Evolutionary conservation across 2,888 invertebrate genomes (phyloP).

Genomic region (Archips xylosteana): DNA sequence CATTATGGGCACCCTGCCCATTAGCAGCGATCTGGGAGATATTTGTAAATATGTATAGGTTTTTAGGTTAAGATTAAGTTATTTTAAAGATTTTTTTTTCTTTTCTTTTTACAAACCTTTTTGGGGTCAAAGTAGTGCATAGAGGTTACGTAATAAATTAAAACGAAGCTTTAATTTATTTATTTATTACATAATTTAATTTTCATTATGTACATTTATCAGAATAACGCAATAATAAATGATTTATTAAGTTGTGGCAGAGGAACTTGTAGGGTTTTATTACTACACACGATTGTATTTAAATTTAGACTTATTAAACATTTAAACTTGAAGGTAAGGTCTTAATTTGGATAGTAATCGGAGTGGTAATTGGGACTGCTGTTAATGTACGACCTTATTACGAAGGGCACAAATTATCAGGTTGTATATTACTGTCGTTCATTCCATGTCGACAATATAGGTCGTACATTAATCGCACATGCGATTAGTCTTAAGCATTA

Average conservation of each 20-base stretch:
- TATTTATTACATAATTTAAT: conserved; percentile 27
- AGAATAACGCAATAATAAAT: not conserved
- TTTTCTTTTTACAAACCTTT: too few species aligned
- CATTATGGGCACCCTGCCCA: too few species aligned
- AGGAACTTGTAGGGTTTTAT: not conserved
- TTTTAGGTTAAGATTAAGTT: too few species aligned
- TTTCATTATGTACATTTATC: conserved; percentile 20
- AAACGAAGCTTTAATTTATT: conserved; percentile 6
- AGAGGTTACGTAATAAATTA: not conserved
- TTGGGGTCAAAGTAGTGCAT: too few species aligned
- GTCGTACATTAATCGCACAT: too few species aligned
- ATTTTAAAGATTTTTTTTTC: too few species aligned
- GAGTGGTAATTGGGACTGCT: not conserved
- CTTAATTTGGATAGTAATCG: not conserved
- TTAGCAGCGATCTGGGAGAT: too few species aligned
- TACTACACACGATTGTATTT: not conserved
- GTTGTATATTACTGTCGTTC: too few species aligned
- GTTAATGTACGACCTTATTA: not conserved
- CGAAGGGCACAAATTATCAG: too few species aligned
- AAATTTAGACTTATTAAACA: not conserved
- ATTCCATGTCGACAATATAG: too few species aligned
- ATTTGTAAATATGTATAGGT: too few species aligned
- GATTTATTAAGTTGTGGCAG: not conserved
- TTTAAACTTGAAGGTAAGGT: not conserved
- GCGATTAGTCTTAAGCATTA: too few species aligned